Conservation (phyloP, 2,888 invertebrate genomes). For the Nephrotoma guestfalica region DNA sequence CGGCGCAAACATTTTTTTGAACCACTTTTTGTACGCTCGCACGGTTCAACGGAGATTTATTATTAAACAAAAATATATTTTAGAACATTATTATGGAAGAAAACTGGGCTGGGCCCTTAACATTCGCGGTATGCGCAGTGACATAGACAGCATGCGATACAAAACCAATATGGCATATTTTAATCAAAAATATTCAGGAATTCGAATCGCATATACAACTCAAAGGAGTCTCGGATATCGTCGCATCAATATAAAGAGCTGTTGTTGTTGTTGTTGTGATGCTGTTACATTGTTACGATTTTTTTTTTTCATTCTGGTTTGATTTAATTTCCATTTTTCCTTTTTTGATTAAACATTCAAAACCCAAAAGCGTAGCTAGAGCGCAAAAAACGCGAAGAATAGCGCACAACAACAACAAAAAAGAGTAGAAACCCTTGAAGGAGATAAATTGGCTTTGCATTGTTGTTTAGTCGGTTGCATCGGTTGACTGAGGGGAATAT, state of each 20-base stretch:
- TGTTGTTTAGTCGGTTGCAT: neutral
- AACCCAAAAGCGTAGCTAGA: neutral
- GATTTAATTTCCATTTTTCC: neutral
- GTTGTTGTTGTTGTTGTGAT: neutral
- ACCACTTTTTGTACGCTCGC: neutral
- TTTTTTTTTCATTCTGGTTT: neutral
- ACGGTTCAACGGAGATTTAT: neutral
- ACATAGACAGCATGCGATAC: too few species aligned
- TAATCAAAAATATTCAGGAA: neutral
- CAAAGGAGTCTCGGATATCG: neutral
- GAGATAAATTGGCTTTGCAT: neutral
- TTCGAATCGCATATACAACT: neutral
- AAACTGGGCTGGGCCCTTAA: too few species aligned
- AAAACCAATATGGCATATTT: neutral
- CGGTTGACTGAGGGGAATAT: neutral
- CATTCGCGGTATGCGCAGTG: too few species aligned
- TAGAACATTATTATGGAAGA: too few species aligned
- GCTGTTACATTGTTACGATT: neutral
- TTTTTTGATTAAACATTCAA: neutral
- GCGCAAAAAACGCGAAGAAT: neutral
- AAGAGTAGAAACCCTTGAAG: neutral
- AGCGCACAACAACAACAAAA: neutral
- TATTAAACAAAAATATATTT: neutral
- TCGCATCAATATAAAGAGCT: too few species aligned
- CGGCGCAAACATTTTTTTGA: neutral